A percentile compares a stretch with the other conserved stretches of the same genome.
Conservation (phyloP, 1,140 invertebrate species). For the Elysia chlorotica region DNA sequence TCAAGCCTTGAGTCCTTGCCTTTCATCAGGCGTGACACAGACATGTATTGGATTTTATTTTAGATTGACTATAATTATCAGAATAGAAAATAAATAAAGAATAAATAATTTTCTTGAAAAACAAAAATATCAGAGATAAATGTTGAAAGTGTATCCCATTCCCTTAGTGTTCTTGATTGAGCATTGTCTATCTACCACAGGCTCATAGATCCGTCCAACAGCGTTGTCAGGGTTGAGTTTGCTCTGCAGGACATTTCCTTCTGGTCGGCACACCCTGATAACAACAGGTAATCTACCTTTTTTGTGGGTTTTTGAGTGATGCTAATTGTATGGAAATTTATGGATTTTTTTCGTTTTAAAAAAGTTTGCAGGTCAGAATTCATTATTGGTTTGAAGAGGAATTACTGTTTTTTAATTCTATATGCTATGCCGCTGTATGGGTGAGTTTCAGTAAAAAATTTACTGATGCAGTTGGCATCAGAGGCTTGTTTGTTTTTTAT, state of each 20-base stretch:
- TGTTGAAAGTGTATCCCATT: too few relatives aligned
- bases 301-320: not conserved
- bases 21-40: not conserved
- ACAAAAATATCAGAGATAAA: too few relatives aligned
- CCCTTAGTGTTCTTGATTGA: too few relatives aligned
- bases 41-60: not conserved
- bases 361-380: too few relatives aligned
- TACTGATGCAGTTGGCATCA: too few relatives aligned
- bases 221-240: constrained; percentile 57
- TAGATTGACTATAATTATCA: not conserved
- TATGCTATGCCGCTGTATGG: not conserved
- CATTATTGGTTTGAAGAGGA: too few relatives aligned
- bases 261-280: constrained; percentile 64
- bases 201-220: constrained; percentile 61
- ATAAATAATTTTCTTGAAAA: too few relatives aligned
- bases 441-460: too few relatives aligned
- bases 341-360: too few relatives aligned
- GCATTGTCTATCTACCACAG: constrained; percentile 37
- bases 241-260: constrained; percentile 62
- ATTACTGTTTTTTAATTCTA: not conserved
- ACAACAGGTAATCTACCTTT: constrained; percentile 57
- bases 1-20: not conserved
- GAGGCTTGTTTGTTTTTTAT: too few relatives aligned
- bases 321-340: not conserved
- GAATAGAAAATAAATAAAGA: too few relatives aligned